These are phyloP conservation scores for Megatriorchis doriae DNA, from an alignment of 2,113 vertebrate genomes.

Conservation along the genomic window DNA sequence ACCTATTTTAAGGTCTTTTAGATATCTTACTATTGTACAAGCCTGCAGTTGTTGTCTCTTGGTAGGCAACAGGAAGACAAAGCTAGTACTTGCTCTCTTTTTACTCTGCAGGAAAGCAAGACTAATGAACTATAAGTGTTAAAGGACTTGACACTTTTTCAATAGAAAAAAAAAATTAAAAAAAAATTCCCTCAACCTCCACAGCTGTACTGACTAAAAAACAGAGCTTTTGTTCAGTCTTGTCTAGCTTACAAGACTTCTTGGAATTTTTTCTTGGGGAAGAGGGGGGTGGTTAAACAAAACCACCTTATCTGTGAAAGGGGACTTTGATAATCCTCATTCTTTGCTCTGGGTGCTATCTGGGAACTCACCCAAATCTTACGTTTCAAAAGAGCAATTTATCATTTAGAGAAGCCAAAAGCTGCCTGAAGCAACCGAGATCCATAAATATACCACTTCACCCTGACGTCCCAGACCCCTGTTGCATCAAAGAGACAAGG, in stretches of 20 bases:
- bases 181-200: background rate
- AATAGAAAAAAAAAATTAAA: background rate
- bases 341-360: conserved; percentile 21
- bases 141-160: conserved; percentile 3
- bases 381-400: conserved; percentile 32
- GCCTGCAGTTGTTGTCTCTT: background rate
- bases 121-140: background rate
- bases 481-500: conserved; percentile 13
- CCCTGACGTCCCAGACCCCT: background rate
- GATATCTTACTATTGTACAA: background rate
- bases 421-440: conserved; percentile 9
- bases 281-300: background rate
- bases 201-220: conserved; percentile 32
- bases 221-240: conserved; percentile 35
- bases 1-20: background rate
- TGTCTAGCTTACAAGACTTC: conserved; percentile 2
- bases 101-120: background rate
- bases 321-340: conserved; percentile 15
- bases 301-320: conserved; percentile 25
- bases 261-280: background rate
- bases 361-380: conserved; percentile 47
- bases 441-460: conserved; percentile 27
- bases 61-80: background rate
- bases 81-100: background rate
- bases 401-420: conserved; percentile 30